Conservation (phyloP, 2,888 invertebrate species). For the Strigamia crassipes region DNA sequence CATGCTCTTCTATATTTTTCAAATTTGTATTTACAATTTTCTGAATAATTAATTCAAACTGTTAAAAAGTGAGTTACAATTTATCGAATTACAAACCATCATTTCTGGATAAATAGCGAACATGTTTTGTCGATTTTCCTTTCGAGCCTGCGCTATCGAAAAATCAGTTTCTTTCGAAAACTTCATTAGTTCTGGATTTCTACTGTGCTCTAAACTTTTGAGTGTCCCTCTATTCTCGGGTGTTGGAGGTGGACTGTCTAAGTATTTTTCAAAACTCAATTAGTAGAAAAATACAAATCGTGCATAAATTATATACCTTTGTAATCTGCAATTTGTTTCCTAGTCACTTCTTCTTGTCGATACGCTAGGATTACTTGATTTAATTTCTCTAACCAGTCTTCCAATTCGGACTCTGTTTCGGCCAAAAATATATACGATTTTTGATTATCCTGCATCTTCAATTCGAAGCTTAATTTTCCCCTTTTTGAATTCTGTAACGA, state of each 20-base stretch:
- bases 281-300: not conserved
- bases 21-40: slow-evolving; percentile 47
- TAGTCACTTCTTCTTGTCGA: slow-evolving; percentile 68
- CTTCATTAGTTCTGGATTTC: slow-evolving; percentile 87
- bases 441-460: slow-evolving; percentile 82
- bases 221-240: slow-evolving; percentile 68
- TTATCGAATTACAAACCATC: slow-evolving; percentile 56
- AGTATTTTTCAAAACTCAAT: not conserved
- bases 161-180: slow-evolving; percentile 89
- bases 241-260: slow-evolving; percentile 51
- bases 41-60: not conserved
- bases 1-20: slow-evolving; percentile 54
- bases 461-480: slow-evolving; percentile 83
- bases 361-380: slow-evolving; percentile 82
- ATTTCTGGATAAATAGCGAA: slow-evolving; percentile 73
- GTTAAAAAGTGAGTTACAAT: slow-evolving; percentile 13
- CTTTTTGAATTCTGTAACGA: slow-evolving; percentile 75
- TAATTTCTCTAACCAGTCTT: slow-evolving; percentile 82
- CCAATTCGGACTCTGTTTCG: slow-evolving; percentile 79
- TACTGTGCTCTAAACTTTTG: slow-evolving; percentile 85
- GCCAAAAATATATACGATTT: slow-evolving; percentile 85
- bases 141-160: slow-evolving; percentile 78
- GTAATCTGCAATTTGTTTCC: slow-evolving; percentile 45
- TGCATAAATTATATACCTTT: slow-evolving; percentile 44
- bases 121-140: slow-evolving; percentile 77